Percentiles rank a stretch among this genome's conserved stretches.
Evolutionary conservation across 2,113 vertebrate species (phyloP).

Genomic region (Psittacula cyanocephala): DNA sequence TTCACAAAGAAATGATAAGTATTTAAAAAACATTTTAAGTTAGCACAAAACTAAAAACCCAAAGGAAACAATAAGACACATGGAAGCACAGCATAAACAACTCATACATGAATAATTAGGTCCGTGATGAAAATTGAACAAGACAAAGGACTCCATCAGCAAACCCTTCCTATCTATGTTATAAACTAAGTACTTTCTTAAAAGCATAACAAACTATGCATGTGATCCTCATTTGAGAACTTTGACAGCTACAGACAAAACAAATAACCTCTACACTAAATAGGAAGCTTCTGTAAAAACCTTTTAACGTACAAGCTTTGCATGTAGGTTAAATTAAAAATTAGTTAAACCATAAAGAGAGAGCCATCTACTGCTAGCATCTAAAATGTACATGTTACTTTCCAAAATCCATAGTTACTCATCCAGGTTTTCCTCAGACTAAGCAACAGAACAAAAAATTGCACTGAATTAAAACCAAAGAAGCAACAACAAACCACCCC

Average conservation of each 20-base stretch:
- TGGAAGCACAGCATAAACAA: neutral
- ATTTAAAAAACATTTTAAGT: neutral
- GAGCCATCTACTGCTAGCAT: constrained; percentile 6
- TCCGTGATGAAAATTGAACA: neutral
- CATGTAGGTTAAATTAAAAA: neutral
- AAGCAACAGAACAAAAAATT: neutral
- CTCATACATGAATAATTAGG: neutral
- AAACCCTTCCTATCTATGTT: neutral
- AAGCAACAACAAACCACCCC: neutral
- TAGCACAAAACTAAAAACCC: neutral
- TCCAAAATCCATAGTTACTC: neutral
- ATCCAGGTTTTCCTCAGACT: neutral
- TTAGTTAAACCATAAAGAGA: neutral
- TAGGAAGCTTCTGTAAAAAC: neutral
- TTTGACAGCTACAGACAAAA: neutral
- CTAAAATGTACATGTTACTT: neutral
- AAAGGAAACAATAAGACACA: neutral
- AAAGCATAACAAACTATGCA: neutral
- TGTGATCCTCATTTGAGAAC: neutral
- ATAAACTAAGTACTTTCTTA: neutral
- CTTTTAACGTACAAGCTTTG: neutral
- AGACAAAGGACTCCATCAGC: neutral
- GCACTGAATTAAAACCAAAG: neutral
- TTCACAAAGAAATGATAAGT: neutral
- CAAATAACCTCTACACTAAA: neutral